A percentile compares a stretch with the other conserved stretches of the same genome.
These are phyloP conservation scores for Lordiphosa collinella DNA, from an alignment of 1,140 invertebrate genomes.

Conservation along the genomic window DNA sequence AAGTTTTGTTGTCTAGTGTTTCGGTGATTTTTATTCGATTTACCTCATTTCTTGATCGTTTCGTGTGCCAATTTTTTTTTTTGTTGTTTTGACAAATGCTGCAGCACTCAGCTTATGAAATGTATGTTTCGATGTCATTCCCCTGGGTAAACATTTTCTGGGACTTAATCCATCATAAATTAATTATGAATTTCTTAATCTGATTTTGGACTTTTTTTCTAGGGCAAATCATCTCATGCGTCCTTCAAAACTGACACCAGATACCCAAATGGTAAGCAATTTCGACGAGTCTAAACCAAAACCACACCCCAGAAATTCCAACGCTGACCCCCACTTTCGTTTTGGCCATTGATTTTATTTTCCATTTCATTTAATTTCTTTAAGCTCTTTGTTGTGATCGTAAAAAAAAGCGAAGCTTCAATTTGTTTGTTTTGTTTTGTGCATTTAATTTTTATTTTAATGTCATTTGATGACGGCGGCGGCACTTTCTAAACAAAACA, in stretches of 20 bases:
- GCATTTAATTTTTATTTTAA: constrained; percentile 43
- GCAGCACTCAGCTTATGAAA: too few species aligned
- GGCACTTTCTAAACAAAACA: constrained; percentile 47
- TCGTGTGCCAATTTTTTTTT: constrained; percentile 48
- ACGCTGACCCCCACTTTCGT: constrained; percentile 15
- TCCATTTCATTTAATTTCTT: constrained; percentile 62
- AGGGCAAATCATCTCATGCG: too few species aligned
- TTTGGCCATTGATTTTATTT: constrained; percentile 44
- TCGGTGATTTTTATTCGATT: too few species aligned
- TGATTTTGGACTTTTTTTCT: too few species aligned
- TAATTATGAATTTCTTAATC: too few species aligned
- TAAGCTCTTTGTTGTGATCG: constrained; percentile 9
- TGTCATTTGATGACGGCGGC: constrained; percentile 27
- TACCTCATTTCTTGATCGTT: constrained; percentile 27
- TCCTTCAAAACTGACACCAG: too few species aligned
- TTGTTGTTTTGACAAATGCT: not conserved
- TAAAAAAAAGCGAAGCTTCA: too few species aligned
- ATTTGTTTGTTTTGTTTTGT: constrained; percentile 17
- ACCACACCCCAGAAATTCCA: constrained; percentile 33
- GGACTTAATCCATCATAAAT: too few species aligned
- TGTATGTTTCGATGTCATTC: constrained; percentile 11
- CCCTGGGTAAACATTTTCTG: not conserved
- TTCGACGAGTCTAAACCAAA: constrained; percentile 13
- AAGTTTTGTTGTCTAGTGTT: constrained; percentile 22
- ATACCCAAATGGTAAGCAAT: constrained; percentile 33